Evolutionary conservation across 2,888 invertebrate genomes (phyloP).

Genomic region (Chromoteleia sp.): DNA sequence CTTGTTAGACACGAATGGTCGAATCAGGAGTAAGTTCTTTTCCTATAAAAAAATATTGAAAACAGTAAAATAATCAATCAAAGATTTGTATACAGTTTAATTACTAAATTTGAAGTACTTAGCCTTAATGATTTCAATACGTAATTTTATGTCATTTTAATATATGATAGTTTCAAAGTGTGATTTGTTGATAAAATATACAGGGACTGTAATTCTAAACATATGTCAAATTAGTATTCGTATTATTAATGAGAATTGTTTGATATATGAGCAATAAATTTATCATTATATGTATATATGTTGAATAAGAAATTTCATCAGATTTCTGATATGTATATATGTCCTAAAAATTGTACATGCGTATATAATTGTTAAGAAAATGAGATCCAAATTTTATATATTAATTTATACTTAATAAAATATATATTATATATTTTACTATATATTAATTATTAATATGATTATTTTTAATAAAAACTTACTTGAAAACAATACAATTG

Average conservation of each 20-base stretch:
- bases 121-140: neutral
- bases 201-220: neutral
- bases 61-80: neutral
- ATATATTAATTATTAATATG: too few species aligned
- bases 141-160: neutral
- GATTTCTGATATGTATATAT: neutral
- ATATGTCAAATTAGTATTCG: neutral
- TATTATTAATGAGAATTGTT: too few species aligned
- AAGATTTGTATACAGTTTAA: too few species aligned
- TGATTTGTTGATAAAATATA: neutral
- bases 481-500: too few species aligned
- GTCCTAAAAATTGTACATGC: neutral
- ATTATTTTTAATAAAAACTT: neutral
- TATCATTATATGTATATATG: conserved; percentile 3
- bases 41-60: too few species aligned
- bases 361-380: neutral
- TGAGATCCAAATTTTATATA: neutral
- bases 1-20: conserved; percentile 5
- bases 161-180: neutral
- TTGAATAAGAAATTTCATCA: conserved; percentile 7
- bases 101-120: neutral
- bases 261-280: too few species aligned
- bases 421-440: too few species aligned
- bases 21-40: conserved; percentile 21
- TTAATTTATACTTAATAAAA: neutral